These are phyloP conservation scores for Eospalax fontanierii DNA, from an alignment of 2,797 vertebrate genomes.

Conservation along the genomic window DNA sequence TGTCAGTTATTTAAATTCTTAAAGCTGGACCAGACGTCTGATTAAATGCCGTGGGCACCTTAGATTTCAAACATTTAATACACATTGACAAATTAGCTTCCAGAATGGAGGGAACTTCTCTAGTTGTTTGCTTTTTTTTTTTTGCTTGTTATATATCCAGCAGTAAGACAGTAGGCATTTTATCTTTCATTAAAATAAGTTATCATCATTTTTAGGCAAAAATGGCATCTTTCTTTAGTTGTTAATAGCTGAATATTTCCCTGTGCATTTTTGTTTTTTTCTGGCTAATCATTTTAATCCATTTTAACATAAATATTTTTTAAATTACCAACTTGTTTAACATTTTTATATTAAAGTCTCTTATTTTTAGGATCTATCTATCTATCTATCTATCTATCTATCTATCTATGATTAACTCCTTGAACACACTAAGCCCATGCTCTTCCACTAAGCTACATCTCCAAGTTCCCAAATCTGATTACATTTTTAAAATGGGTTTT, in stretches of 20 bases:
- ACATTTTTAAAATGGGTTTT: slow-evolving; percentile 18
- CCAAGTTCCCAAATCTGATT: background rate
- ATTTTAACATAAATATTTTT: slow-evolving; percentile 23
- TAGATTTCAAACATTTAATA: background rate
- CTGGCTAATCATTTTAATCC: background rate
- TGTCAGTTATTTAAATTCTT: background rate
- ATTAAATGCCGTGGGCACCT: background rate
- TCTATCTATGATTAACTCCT: background rate
- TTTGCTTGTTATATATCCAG: background rate
- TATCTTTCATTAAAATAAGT: background rate
- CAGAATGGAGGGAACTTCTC: background rate
- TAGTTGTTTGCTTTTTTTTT: background rate
- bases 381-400: no score
- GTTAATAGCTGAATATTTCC: background rate
- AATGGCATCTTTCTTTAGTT: background rate
- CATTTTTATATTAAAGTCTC: background rate
- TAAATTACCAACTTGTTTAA: slow-evolving; percentile 7
- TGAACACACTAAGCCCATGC: background rate
- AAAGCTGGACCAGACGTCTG: slow-evolving; percentile 3
- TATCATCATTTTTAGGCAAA: background rate
- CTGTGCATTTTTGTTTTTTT: slow-evolving; percentile 37
- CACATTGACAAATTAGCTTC: background rate
- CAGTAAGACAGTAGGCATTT: background rate
- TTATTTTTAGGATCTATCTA: slow-evolving; percentile 4
- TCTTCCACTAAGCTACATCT: background rate